phyloP scores from a whole-genome alignment of 1,140 invertebrate species.

The Drosophila insularis region DNA sequence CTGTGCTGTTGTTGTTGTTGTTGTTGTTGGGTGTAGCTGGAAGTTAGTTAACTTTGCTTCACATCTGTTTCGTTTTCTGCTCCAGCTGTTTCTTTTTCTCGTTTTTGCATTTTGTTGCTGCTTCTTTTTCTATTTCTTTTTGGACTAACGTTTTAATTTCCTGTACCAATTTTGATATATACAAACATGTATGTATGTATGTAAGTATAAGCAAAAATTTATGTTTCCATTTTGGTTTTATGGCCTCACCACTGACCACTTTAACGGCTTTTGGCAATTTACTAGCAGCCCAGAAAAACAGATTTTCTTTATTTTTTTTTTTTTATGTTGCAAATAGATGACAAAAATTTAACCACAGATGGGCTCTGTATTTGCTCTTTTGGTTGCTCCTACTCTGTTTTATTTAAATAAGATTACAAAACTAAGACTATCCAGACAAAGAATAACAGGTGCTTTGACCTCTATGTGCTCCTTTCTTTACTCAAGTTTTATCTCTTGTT shows the following conservation, averaged over 20 bases:
- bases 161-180: constrained; percentile 53
- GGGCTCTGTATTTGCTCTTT: neutral
- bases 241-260: neutral
- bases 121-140: constrained; percentile 51
- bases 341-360: constrained; percentile 7
- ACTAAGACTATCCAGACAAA: neutral
- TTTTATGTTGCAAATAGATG: neutral
- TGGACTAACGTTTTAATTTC: constrained; percentile 62
- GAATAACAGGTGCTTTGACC: constrained; percentile 1
- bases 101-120: constrained; percentile 11
- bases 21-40: constrained; percentile 4
- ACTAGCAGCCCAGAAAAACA: neutral
- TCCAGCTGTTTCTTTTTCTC: constrained; percentile 42
- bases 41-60: constrained; percentile 35
- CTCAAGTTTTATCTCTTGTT: neutral
- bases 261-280: constrained; percentile 1
- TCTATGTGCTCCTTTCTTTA: constrained; percentile 1
- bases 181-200: constrained; percentile 9
- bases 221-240: constrained; percentile 10
- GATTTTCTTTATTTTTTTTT: neutral
- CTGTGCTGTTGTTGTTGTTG: neutral
- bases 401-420: constrained; percentile 3
- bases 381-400: neutral
- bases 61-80: constrained; percentile 35
- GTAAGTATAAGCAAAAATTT: neutral